phyloP scores from a whole-genome alignment of 64 coral and sea anemone genomes.

The Platygyra sinensis region DNA sequence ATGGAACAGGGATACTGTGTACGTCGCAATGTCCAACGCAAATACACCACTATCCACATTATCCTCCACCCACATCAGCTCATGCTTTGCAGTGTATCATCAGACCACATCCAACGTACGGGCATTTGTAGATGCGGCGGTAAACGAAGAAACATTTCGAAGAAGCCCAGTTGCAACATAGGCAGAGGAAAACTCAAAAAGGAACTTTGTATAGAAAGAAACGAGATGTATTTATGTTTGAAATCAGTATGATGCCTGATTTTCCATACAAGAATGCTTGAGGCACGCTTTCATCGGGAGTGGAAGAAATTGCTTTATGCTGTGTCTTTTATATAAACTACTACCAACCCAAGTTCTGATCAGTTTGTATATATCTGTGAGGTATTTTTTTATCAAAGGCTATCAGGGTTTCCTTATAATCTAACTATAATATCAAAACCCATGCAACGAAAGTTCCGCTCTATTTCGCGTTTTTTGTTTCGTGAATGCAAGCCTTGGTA shows the following conservation, averaged over 20 bases:
- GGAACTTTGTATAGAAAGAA: background rate
- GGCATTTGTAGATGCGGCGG: constrained; percentile 49
- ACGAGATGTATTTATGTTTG: background rate
- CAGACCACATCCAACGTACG: constrained; percentile 90
- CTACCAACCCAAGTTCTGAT: background rate
- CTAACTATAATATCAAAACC: background rate
- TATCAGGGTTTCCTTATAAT: background rate
- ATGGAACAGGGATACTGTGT: constrained; percentile 78
- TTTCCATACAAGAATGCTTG: background rate
- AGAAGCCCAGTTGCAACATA: background rate
- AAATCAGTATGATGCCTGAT: background rate
- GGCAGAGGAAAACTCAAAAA: background rate
- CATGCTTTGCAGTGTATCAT: constrained; percentile 62
- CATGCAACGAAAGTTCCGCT: background rate
- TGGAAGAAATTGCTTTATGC: background rate
- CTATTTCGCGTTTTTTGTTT: background rate
- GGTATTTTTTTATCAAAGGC: background rate
- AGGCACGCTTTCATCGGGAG: background rate
- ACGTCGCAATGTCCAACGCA: constrained; percentile 87
- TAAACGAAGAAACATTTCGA: background rate
- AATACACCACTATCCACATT: constrained; percentile 81
- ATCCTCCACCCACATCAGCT: constrained; percentile 7
- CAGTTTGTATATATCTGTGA: background rate
- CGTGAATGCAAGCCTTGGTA: background rate
- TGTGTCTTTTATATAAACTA: background rate